Evolutionary conservation across 2,797 vertebrate genomes (phyloP), one percentile per base, ranked within the genome.

Genomic region (Rachycentron canadum): DNA sequence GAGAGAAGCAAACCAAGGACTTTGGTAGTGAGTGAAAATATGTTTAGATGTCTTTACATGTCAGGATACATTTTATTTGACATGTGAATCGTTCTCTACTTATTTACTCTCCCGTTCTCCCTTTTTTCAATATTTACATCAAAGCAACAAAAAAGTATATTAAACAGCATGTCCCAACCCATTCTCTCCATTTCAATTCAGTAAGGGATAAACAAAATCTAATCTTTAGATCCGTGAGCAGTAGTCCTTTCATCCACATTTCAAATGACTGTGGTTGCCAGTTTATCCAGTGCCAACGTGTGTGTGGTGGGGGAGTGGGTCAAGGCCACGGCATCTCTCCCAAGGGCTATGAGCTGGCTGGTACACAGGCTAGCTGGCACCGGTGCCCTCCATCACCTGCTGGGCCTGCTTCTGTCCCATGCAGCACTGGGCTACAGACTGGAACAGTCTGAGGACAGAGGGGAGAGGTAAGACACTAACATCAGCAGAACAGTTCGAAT

Each of bases 401-500:
- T 99, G 98, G 84, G 98, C 98, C 88, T 99, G 98, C 86, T 99
- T 99, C 94, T 99, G 98, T 82, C 98, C 98, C 98, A 99, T 99
- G 90, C 98, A 99, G 94, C 98, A 99, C 94, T 99, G 98, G 68
- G 98, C 98, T 23, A 99, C 98, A 0, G 98, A 99, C 94, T 99
- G 98, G 96, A 99, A 99, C 94, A 99, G 93, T 94, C 98, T 99
- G 91, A 23, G 34, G 88, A 57, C 28, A 57, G 52, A 75, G 5
- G 5, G 34, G 43, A 32, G 40, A 10, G 34, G 25, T 1, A 2
- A 70, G 5, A 28, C 21, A 26, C 28, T 2, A 40, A 4, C 4
- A 2, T 25, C 4, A n/a, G 28, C 16, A 58, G 1, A 41, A 21
- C 32, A 1, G 11, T 5, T 10, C 10, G 5, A n/a, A 25, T 13